These are phyloP conservation scores for Ctenomys sociabilis DNA, from an alignment of 2,113 vertebrate genomes.

Conservation along the genomic window DNA sequence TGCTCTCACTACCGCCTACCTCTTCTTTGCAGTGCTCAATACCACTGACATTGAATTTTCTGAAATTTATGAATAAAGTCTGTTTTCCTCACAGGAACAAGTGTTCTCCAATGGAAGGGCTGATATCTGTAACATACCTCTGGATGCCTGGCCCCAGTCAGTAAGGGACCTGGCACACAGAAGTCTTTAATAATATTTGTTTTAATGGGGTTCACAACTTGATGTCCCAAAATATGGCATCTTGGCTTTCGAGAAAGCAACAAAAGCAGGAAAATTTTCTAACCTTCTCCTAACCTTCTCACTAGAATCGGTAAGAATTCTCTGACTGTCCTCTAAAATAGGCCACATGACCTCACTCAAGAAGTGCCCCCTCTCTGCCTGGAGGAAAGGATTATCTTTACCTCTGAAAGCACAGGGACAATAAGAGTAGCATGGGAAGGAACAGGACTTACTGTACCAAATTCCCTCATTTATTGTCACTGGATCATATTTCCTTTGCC, in stretches of 20 bases:
- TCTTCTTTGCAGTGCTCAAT: neutral
- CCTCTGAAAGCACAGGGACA: neutral
- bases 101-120: neutral
- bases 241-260: neutral
- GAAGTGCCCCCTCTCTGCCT: neutral
- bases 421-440: neutral
- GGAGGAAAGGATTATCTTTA: neutral
- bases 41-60: neutral
- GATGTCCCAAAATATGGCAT: neutral
- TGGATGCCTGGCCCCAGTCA: neutral
- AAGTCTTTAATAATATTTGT: constrained; percentile 21
- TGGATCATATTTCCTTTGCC: neutral
- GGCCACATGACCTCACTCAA: neutral
- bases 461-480: neutral
- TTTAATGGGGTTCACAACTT: neutral
- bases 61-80: neutral
- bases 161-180: neutral
- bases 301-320: neutral
- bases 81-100: constrained; percentile 37
- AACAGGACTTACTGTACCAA: neutral
- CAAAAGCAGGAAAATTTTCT: neutral
- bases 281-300: neutral
- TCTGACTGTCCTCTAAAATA: neutral
- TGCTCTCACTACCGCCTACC: neutral
- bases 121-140: neutral